Evolutionary conservation across 2,113 vertebrate genomes (phyloP).

Genomic region (Oryctolagus cuniculus): DNA sequence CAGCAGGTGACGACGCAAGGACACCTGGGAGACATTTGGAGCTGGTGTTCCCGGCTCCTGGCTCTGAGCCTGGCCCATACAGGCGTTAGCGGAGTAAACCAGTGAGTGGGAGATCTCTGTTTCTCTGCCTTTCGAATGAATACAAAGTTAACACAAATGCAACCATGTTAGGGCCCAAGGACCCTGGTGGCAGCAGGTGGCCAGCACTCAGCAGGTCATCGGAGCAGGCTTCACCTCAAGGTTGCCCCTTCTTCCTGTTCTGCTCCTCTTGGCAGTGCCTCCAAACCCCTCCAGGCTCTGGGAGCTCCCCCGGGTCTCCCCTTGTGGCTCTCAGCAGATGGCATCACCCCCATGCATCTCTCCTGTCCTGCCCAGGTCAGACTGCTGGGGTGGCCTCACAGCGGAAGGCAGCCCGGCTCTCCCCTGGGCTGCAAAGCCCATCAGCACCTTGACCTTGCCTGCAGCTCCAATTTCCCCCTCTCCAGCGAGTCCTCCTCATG

Average conservation of each 20-base stretch:
- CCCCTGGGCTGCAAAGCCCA: background rate
- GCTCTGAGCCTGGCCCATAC: no score
- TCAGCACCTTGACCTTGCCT: background rate
- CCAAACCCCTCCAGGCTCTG: background rate
- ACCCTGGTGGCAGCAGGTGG: background rate
- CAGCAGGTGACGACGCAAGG: background rate
- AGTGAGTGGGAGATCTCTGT: no score
- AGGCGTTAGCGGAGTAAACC: no score
- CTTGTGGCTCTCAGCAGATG: background rate
- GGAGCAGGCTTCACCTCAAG: accelerated
- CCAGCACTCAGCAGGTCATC: background rate
- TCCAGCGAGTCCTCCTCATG: background rate
- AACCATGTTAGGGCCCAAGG: background rate
- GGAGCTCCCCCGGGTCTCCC: background rate
- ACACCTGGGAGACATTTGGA: no score
- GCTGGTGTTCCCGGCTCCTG: no score
- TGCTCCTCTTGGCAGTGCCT: background rate
- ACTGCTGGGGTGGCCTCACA: background rate
- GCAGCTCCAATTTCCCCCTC: background rate
- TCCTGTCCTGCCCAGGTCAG: background rate
- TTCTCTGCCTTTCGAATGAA: no score
- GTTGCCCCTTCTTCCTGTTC: background rate
- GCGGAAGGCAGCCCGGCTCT: background rate
- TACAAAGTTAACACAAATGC: no score
- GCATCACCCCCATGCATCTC: accelerated